A percentile compares a stretch with the other conserved stretches of the same genome.
phyloP scores from a whole-genome alignment of 2,113 vertebrate species.

The Kryptolebias marmoratus region DNA sequence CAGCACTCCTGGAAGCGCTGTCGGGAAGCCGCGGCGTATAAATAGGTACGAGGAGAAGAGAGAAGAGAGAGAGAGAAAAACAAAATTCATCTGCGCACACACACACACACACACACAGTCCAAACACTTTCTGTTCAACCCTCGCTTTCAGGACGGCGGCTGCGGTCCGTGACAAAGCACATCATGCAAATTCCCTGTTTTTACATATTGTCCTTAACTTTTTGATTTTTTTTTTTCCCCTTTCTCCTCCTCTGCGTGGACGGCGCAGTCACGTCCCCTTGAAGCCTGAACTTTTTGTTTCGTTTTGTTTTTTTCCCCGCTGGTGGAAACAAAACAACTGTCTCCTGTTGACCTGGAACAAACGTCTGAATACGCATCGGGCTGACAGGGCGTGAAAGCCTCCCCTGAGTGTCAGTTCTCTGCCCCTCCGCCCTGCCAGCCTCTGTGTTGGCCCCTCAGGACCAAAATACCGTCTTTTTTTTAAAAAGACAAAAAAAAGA shows the following conservation, averaged over 20 bases:
- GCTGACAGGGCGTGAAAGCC: not conserved
- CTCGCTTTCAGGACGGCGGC: slow-evolving; percentile 11
- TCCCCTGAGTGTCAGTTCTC: not conserved
- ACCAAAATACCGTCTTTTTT: not conserved
- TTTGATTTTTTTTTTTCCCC: not conserved
- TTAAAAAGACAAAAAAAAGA: not conserved
- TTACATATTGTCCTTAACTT: slow-evolving; percentile 52
- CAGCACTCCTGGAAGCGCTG: slow-evolving; percentile 31
- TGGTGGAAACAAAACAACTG: not conserved
- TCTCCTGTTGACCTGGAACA: not conserved
- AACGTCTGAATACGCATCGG: slow-evolving; percentile 25
- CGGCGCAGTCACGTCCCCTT: not conserved
- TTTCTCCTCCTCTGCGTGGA: not conserved
- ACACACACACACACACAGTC: slow-evolving; percentile 11
- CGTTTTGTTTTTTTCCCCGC: not conserved
- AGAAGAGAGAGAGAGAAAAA: slow-evolving; percentile 1
- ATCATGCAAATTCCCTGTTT: slow-evolving; percentile 70
- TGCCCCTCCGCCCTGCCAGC: slow-evolving; percentile 22
- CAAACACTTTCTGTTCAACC: slow-evolving; percentile 38
- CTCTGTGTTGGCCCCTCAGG: slow-evolving; percentile 27
- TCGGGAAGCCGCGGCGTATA: slow-evolving; percentile 51
- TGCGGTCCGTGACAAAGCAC: slow-evolving; percentile 30
- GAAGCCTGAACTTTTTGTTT: not conserved
- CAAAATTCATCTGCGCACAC: slow-evolving; percentile 46
- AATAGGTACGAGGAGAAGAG: slow-evolving; percentile 44